Base-by-base conservation (phyloP, 1,140 invertebrate genomes). In the Diorhabda sublineata region DNA sequence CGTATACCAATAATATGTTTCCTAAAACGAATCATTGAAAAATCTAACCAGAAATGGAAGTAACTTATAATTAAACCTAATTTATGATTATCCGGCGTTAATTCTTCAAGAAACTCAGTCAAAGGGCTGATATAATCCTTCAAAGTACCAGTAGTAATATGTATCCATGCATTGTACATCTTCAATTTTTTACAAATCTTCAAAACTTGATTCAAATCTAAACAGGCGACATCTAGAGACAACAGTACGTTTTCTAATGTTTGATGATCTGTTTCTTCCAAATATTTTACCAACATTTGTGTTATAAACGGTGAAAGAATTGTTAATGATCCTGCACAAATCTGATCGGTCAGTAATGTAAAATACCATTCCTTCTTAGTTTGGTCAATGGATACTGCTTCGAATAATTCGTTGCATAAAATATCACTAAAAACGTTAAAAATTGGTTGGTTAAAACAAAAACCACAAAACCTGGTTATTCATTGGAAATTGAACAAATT, bases 1-100 rank as follows among this genome's bases (percentile, higher is more conserved):
- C 87, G 78, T 97, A 98, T 7, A 99, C 91, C 64, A 99, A 82
- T 66, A 99, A 83, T 74, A 95, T 94, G 76, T 97, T 97, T 11
- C 97, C 97, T 41, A 94, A 81, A 64, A 71, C 69, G 44, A 52
- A 52, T 52, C 47, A 52, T 52, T 3, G n/a, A 52, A 52, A 6
- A 52, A 26, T 26, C 26, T 26, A 26, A 26, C 26, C 26, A 26
- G 26, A 26, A 26, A 26, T 26, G 26, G 26, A 26, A 26, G 26
- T 26, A 26, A 26, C 26, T 26, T 26, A 26, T 26, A 7, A 56
- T 44, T 3, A 6, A 26, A 64, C 65, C 67, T 61, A 63, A 43
- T 67, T 70, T 83, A 58, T 84, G 83, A 74, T 82, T 84, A 68
- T 83, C 84, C 56, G 78, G 81, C 3, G 82, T 73, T 58, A 79